phyloP scores from a whole-genome alignment of 2,113 vertebrate species.

The Parus major region DNA sequence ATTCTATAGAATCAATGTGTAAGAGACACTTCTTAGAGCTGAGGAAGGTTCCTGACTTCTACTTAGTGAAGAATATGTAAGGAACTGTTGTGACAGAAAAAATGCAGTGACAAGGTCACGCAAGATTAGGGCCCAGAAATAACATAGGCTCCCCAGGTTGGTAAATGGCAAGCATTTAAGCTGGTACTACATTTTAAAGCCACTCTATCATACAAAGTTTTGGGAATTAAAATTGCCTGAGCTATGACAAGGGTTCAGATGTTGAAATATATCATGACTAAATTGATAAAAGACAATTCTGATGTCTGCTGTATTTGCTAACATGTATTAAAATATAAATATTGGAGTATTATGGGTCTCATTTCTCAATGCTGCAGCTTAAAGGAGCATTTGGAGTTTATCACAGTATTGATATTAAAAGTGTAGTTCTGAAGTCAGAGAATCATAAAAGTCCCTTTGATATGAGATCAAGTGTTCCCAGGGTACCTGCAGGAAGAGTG shows the following conservation, averaged over 20 bases:
- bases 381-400: neutral
- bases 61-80: neutral
- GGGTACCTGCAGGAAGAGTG: neutral
- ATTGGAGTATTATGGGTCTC: neutral
- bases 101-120: neutral
- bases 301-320: neutral
- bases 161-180: neutral
- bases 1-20: neutral
- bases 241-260: neutral
- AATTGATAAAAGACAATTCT: neutral
- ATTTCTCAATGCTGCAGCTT: neutral
- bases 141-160: neutral
- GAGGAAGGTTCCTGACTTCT: neutral
- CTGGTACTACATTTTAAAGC: neutral
- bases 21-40: neutral
- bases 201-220: neutral
- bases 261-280: neutral
- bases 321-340: neutral
- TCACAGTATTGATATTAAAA: neutral
- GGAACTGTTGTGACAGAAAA: neutral
- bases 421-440: neutral
- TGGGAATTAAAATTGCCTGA: neutral
- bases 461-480: neutral
- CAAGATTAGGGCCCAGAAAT: neutral
- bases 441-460: neutral